Conservation (phyloP, 2,888 invertebrate species). For the Caenorhabditis virilis region DNA sequence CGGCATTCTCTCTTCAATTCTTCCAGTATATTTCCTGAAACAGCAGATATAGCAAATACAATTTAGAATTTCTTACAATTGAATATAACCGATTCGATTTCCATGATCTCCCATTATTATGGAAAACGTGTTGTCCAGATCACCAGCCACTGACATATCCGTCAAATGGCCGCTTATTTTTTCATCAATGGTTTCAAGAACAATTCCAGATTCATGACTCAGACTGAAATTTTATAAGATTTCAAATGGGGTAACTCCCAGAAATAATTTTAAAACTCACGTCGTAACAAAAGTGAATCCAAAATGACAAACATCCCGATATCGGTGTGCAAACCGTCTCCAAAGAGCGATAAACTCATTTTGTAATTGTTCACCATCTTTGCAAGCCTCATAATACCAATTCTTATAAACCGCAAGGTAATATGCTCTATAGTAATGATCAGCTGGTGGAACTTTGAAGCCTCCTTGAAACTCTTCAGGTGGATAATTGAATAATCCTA, state of each 20-base stretch:
- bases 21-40: constrained; percentile 17
- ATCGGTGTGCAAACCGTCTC: constrained; percentile 66
- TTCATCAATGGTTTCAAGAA: constrained; percentile 44
- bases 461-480: constrained; percentile 54
- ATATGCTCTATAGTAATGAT: constrained; percentile 69
- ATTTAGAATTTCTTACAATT: constrained; percentile 30
- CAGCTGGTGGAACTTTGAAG: constrained; percentile 68
- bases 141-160: constrained; percentile 30
- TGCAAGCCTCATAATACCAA: constrained; percentile 37
- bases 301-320: constrained; percentile 68
- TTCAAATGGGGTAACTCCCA: no score
- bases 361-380: constrained; percentile 40
- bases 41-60: background rate
- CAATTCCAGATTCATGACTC: constrained; percentile 36
- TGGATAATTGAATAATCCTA: constrained; percentile 60
- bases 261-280: no score
- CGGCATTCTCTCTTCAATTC: constrained; percentile 70
- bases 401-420: constrained; percentile 54
- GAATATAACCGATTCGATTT: constrained; percentile 69
- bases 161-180: constrained; percentile 24
- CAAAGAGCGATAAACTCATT: constrained; percentile 53
- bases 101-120: constrained; percentile 71
- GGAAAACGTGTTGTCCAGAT: constrained; percentile 54
- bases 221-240: constrained; percentile 30
- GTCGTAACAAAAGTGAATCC: constrained; percentile 69